Evolutionary conservation across 2,888 invertebrate genomes (phyloP).

Genomic region (Anticlea derivata): DNA sequence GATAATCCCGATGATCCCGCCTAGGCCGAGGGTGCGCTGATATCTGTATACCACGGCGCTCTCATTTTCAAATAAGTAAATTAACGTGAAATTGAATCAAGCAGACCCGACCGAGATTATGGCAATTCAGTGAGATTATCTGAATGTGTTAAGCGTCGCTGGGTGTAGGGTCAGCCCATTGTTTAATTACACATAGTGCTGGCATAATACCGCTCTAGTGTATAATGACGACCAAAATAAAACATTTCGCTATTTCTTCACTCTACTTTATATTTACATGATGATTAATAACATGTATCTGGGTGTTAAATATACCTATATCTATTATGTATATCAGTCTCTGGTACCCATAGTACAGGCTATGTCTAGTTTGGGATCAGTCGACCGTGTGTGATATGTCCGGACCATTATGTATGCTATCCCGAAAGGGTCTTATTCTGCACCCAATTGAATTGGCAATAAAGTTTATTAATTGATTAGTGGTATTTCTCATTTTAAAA

Average conservation of each 20-base stretch:
- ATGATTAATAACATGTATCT: no score
- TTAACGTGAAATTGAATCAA: slow-evolving; percentile 79
- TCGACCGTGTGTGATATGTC: no score
- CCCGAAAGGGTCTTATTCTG: no score
- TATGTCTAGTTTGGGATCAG: no score
- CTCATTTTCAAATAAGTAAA: slow-evolving; percentile 78
- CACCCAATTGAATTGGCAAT: no score
- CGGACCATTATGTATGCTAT: no score
- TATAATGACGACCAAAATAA: slow-evolving; percentile 12
- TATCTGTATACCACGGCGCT: slow-evolving; percentile 60
- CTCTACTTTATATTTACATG: no score
- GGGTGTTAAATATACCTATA: no score
- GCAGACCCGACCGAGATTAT: slow-evolving; percentile 73
- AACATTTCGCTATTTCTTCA: slow-evolving; percentile 1
- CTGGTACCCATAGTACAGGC: no score
- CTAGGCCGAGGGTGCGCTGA: slow-evolving; percentile 57
- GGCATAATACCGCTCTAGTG: slow-evolving; percentile 45
- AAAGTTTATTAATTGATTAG: no score
- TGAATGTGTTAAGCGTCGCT: slow-evolving; percentile 76
- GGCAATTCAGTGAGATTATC: slow-evolving; percentile 78
- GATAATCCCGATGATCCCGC: slow-evolving; percentile 66
- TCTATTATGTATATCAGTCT: no score
- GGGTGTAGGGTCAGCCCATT: slow-evolving; percentile 66
- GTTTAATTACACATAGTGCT: slow-evolving; percentile 78
- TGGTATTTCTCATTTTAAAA: no score